Conservation (phyloP, 2,797 vertebrate genomes). For the Pseudochaenichthys georgianus region DNA sequence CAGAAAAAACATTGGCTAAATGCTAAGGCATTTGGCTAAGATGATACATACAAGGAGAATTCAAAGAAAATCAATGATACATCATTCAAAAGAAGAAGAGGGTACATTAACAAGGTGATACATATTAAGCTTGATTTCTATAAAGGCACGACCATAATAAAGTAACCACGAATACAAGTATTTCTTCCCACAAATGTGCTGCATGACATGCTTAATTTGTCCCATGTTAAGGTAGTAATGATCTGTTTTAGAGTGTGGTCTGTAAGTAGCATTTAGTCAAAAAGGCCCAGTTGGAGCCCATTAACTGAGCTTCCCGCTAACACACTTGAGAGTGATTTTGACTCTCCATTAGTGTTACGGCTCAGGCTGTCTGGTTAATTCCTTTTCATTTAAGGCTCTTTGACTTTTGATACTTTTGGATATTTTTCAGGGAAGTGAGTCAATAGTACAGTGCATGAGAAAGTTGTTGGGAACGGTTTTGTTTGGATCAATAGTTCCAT, state of each 20-base stretch:
- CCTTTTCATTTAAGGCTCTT: conserved; percentile 23
- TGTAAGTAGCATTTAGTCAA: not conserved
- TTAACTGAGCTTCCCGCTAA: conserved; percentile 4
- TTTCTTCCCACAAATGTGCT: not conserved
- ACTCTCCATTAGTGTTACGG: not conserved
- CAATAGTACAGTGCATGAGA: conserved; percentile 15
- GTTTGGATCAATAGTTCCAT: conserved; percentile 28
- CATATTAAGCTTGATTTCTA: not conserved
- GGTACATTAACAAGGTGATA: not conserved
- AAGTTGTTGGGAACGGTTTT: conserved; percentile 29
- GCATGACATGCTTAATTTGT: not conserved
- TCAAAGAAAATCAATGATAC: not conserved
- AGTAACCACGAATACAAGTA: not conserved
- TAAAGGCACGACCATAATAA: conserved; percentile 2
- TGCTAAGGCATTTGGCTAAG: conserved; percentile 33
- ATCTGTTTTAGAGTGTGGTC: not conserved
- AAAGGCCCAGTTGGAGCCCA: not conserved
- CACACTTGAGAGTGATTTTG: not conserved
- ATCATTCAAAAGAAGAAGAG: conserved; percentile 1
- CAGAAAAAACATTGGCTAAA: conserved; percentile 21
- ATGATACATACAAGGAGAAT: not conserved
- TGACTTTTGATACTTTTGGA: conserved; percentile 35
- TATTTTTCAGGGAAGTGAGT: conserved; percentile 32
- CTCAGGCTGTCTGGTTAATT: conserved; percentile 13
- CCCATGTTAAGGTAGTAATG: not conserved